Base-by-base conservation (phyloP, 2,888 invertebrate genomes). In the Sympetrum striolatum region DNA sequence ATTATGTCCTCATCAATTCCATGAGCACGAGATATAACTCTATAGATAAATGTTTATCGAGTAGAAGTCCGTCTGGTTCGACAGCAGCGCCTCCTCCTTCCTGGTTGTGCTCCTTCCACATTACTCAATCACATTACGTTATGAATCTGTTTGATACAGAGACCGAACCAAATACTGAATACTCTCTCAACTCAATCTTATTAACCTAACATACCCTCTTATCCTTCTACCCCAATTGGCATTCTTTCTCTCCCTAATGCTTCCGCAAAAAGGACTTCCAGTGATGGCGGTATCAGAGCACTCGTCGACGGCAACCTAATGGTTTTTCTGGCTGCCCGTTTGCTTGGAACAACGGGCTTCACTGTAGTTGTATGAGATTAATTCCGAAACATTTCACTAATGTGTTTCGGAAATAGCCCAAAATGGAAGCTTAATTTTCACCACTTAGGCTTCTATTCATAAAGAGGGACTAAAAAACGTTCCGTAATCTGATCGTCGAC, bases 241-340 rank as follows among this genome's bases (percentile, higher is more conserved):
- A 64, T 64, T 86, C 58, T 86, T 82, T 86, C 86, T 86, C 64
- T 86, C 86, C 86, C 60, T 18, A 58, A 35, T 86, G 86, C 86
- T 86, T 86, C 86, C 86, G 86, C 60, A 58, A 60, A 60, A 86
- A 86, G 86, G 86, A 86, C 86, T 86, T 64, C 86, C 60, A 37
- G 60, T 86, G 86, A 86, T 37, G 25, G 86, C 64, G 86, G 86
- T 86, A 86, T 86, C 86, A 86, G 86, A 86, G 86, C 86, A 86
- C 86, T 86, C 86, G 60, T 86, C n/a, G 86, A 60, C 37, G 60
- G 37, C 4, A 31, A 10, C 31, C 73, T 31, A 22, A 25, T 73
- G 25, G 14, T 73, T 25, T 31, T 18, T 18, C 2, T 18, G 15
- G 53, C 15, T 53, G 53, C 53, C 53, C 53, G 53, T 73, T 31